These are phyloP conservation scores for Danionella cerebrum DNA, from an alignment of 2,113 vertebrate species.

Conservation along the genomic window DNA sequence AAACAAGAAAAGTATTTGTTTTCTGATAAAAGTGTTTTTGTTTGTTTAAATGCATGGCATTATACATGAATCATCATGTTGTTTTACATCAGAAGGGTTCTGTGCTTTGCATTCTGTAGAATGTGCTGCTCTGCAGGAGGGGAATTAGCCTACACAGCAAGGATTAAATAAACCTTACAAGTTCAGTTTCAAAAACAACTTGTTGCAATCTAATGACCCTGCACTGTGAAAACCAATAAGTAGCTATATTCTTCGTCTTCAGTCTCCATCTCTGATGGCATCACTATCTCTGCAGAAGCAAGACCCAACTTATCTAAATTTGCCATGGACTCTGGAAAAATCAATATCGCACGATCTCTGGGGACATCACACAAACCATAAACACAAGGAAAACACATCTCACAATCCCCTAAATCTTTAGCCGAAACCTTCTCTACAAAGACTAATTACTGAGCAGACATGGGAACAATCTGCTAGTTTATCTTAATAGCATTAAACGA, in stretches of 20 bases:
- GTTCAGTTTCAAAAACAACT: not conserved
- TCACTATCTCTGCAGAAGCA: not conserved
- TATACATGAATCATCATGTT: not conserved
- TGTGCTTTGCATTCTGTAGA: not conserved
- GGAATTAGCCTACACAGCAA: not conserved
- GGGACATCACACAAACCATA: not conserved
- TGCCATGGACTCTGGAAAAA: slow-evolving; percentile 15
- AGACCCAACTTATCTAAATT: slow-evolving; percentile 17
- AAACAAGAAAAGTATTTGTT: no score
- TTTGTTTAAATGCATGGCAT: no score
- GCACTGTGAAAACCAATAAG: slow-evolving; percentile 1
- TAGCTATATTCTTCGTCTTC: not conserved
- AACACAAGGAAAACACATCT: not conserved
- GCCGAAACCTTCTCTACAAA: slow-evolving; percentile 16
- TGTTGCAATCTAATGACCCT: not conserved
- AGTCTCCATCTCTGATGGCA: not conserved
- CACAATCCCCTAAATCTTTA: slow-evolving; percentile 15
- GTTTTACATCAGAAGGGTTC: not conserved
- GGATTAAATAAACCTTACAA: not conserved
- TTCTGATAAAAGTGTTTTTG: no score
- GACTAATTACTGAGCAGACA: not conserved
- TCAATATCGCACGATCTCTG: slow-evolving; percentile 12
- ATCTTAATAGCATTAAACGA: not conserved
- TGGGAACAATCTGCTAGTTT: slow-evolving; percentile 18
- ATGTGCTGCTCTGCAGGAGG: not conserved